Evolutionary conservation across 2,888 invertebrate genomes (phyloP).

Genomic region (Calliopum simillimum): DNA sequence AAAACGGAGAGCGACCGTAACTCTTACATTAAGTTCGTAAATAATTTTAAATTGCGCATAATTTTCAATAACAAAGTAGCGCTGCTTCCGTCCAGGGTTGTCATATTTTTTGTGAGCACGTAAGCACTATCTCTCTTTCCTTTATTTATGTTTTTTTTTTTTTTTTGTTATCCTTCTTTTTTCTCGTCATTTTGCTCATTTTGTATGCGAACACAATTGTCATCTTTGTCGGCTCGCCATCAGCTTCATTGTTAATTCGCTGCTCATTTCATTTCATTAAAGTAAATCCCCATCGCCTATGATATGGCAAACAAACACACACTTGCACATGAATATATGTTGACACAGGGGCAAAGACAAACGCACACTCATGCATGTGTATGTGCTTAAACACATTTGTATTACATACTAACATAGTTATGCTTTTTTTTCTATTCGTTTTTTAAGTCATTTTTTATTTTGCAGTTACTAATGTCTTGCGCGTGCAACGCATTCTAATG

Average conservation of each 20-base stretch:
- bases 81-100: conserved; percentile 31
- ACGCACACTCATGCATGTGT: not conserved
- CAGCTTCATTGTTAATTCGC: conserved; percentile 18
- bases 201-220: not conserved
- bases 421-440: not conserved
- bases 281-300: not conserved
- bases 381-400: not conserved
- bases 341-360: not conserved
- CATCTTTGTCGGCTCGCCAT: not conserved
- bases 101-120: too few species aligned
- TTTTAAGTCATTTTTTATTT: not conserved
- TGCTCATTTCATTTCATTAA: conserved; percentile 30
- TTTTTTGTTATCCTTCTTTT: not conserved
- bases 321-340: not conserved
- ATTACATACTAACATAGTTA: not conserved
- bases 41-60: conserved; percentile 50
- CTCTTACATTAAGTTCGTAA: conserved; percentile 36
- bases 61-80: conserved; percentile 48
- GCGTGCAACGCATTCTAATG: conserved; percentile 25
- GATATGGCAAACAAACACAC: not conserved
- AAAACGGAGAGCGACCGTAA: conserved; percentile 25
- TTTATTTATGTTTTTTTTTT: not conserved
- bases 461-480: not conserved
- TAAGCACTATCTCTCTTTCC: not conserved
- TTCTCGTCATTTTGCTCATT: not conserved